phyloP scores from a whole-genome alignment of 1,140 invertebrate genomes.

The Drosophila repletoides region DNA sequence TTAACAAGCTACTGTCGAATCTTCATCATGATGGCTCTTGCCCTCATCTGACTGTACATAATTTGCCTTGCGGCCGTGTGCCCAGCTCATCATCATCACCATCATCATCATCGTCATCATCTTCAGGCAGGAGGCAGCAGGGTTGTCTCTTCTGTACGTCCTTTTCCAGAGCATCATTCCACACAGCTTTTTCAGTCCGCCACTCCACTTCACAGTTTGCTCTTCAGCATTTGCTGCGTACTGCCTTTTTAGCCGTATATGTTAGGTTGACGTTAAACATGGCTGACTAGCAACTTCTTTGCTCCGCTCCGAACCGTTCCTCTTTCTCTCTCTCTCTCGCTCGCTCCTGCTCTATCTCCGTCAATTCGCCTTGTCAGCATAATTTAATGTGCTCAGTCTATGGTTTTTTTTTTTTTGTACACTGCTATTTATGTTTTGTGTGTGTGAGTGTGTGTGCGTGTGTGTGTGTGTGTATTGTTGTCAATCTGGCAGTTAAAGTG shows the following conservation, averaged over 20 bases:
- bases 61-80: slow-evolving; percentile 39
- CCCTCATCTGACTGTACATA: slow-evolving; percentile 37
- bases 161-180: no score
- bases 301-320: neutral
- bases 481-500: slow-evolving; percentile 73
- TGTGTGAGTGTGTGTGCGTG: slow-evolving; percentile 2
- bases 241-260: slow-evolving; percentile 28
- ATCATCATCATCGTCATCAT: slow-evolving; percentile 4
- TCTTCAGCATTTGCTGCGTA: slow-evolving; percentile 55
- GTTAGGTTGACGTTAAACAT: slow-evolving; percentile 65
- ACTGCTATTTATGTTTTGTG: slow-evolving; percentile 20
- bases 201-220: slow-evolving; percentile 38
- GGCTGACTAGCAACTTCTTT: slow-evolving; percentile 52
- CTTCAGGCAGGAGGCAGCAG: no score
- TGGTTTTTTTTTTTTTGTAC: slow-evolving; percentile 25
- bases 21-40: slow-evolving; percentile 44
- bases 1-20: slow-evolving; percentile 75
- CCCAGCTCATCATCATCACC: slow-evolving; percentile 19
- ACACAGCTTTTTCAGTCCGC: neutral
- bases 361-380: slow-evolving; percentile 66
- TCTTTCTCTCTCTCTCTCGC: neutral
- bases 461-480: slow-evolving; percentile 30
- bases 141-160: slow-evolving; percentile 20
- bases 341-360: slow-evolving; percentile 2
- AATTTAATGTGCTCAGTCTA: slow-evolving; percentile 56